Percentiles rank a stretch among this genome's conserved stretches.
These are phyloP conservation scores for Bolinopsis microptera DNA, from an alignment of 37 sponge, comb jelly and placozoan species.

Conservation along the genomic window DNA sequence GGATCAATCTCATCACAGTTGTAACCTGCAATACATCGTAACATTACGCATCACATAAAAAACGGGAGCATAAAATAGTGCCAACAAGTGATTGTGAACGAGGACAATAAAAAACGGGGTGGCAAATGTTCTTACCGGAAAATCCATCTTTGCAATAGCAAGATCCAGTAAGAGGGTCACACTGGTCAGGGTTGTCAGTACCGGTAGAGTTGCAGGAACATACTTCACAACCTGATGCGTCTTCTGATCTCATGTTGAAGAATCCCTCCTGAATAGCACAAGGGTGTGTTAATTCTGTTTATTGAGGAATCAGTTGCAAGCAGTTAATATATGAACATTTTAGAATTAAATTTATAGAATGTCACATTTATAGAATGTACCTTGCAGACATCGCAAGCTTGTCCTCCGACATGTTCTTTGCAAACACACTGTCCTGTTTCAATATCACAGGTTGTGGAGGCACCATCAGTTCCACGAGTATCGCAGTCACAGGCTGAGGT, in stretches of 20 bases:
- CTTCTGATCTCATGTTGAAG: constrained; percentile 2
- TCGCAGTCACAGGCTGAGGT: constrained; percentile 36
- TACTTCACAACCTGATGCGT: background rate
- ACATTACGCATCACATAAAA: too few relatives aligned
- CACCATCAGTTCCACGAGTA: background rate
- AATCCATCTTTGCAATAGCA: constrained; percentile 4
- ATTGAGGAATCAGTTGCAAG: too few relatives aligned
- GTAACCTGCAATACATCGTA: background rate
- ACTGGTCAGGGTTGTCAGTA: background rate
- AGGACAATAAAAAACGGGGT: too few relatives aligned
- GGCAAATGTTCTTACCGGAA: background rate
- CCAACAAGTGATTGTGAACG: too few relatives aligned
- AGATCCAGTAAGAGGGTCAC: constrained; percentile 34
- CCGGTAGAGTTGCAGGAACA: background rate
- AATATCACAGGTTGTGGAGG: background rate
- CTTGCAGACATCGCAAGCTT: constrained; percentile 26
- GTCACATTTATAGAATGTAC: background rate
- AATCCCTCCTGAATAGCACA: constrained; percentile 7
- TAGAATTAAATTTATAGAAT: too few relatives aligned
- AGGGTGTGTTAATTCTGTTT: too few relatives aligned
- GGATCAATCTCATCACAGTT: constrained; percentile 9
- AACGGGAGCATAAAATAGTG: too few relatives aligned
- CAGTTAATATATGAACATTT: too few relatives aligned
- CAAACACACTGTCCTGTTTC: constrained; percentile 17
- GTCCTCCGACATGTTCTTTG: background rate